These are phyloP conservation scores for Pantherophis vulpinus DNA, from an alignment of 2,797 vertebrate genomes.

Conservation along the genomic window DNA sequence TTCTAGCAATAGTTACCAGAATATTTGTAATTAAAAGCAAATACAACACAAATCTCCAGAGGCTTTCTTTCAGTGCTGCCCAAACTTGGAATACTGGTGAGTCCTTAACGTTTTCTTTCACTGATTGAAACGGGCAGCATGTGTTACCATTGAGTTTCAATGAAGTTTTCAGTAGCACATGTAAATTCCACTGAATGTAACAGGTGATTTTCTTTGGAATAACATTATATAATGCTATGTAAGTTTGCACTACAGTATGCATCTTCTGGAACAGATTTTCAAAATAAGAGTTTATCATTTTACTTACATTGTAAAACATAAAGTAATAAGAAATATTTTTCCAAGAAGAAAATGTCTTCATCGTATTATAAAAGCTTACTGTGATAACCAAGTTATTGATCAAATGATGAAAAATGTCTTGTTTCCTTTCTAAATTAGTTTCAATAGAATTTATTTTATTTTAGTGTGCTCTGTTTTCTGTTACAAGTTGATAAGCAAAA, in stretches of 20 bases:
- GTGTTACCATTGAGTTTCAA: neutral
- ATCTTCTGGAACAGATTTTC: neutral
- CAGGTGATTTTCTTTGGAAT: neutral
- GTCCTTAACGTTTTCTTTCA: neutral
- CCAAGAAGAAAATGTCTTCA: conserved; percentile 1
- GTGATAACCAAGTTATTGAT: conserved; percentile 38
- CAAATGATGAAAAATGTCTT: conserved; percentile 36
- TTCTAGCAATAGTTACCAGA: neutral
- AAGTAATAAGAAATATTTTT: neutral
- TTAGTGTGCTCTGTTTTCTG: conserved; percentile 45
- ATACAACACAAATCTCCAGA: neutral
- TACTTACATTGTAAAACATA: neutral
- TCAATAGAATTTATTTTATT: conserved; percentile 30
- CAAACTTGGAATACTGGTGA: neutral
- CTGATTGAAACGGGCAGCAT: neutral
- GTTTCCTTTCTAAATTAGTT: conserved; percentile 48
- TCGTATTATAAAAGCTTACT: conserved; percentile 29
- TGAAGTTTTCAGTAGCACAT: neutral
- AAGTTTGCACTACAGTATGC: neutral
- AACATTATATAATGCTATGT: neutral
- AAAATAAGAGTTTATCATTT: neutral
- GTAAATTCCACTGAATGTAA: neutral
- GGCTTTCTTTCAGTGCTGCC: neutral
- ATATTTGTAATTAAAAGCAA: neutral
- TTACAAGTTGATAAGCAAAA: neutral